These are phyloP conservation scores for Sphinx pinastri DNA, from an alignment of 2,888 invertebrate genomes.

Conservation along the genomic window DNA sequence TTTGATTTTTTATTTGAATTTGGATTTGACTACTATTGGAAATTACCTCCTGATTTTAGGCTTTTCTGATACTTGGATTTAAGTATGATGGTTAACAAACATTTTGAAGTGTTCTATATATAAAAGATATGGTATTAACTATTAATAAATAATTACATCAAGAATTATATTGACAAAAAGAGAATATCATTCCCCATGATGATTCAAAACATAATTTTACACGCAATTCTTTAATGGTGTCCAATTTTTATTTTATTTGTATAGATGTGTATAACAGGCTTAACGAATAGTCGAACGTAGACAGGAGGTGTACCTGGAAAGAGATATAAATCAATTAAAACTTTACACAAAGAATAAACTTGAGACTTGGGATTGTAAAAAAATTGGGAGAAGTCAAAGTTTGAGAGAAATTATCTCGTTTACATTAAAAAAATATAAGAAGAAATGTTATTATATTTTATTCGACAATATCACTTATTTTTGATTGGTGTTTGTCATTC, in stretches of 20 bases:
- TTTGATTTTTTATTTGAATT: no score
- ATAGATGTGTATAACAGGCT: not conserved
- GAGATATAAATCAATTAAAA: slow-evolving; percentile 3
- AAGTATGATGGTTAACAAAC: no score
- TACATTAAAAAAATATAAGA: not conserved
- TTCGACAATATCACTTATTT: not conserved
- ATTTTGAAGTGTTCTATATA: no score
- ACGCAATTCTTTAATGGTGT: not conserved
- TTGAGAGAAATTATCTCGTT: not conserved
- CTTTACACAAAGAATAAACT: not conserved
- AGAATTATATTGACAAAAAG: no score
- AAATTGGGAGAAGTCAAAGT: not conserved
- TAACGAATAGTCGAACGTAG: not conserved
- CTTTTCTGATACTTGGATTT: no score
- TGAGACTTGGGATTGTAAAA: not conserved
- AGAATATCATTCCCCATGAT: no score
- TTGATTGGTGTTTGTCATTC: not conserved
- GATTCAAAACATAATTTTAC: not conserved
- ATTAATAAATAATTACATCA: no score
- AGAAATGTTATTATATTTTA: slow-evolving; percentile 6
- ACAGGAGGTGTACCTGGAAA: not conserved
- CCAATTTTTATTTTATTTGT: not conserved
- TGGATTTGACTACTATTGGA: no score
- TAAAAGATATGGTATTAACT: no score
- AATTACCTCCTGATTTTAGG: no score